Base-by-base conservation (phyloP, 2,113 vertebrate genomes). In the Bubalus kerabau region DNA sequence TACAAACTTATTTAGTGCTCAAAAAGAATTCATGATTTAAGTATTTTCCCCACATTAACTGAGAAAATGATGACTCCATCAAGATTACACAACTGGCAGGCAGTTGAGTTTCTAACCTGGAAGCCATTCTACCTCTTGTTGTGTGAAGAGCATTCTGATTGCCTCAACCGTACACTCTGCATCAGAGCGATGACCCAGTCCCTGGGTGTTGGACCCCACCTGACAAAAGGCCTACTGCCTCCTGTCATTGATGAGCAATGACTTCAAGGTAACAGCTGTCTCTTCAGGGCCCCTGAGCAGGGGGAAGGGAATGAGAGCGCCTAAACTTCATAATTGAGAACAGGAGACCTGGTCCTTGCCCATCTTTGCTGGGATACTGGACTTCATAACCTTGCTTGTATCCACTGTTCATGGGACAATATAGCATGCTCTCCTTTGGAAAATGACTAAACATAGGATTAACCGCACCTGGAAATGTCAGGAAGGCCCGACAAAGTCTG, bases 151-250 rank as follows among this genome's bases (percentile, higher is more conserved):
- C 21, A 10, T 80, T 52, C 36, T 4, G 21, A 21, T 64, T 9
- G 40, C 32, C 32, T 48, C 15, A 12, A 57, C 56, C 48, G 40
- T 32, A 52, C 10, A 15, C 17, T 88, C 50, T 50, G 30, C 10
- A 7, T 7, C 17, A 5, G 36, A 50, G 62, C 26, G 48, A 17
- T 9, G n/a, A n/a, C 23, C 56, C 36, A 19, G 0, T 48, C 71
- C n/a, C 19, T 24, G 23, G 1, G 3, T 43, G 48, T 57, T 54
- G 23, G 57, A 23, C 2, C 3, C 32, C 48, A 59, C 0, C 23
- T 78, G 76, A 81, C 15, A 30, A 56, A 87, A 16, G 21, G 14
- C 30, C 10, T 6, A 6, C 21, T 17, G 16, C 48, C 16, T 50
- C 82, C 82, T n/a, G 17, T 48, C 6, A 6, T 30, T 62, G 56